Percentiles rank a stretch among this genome's conserved stretches.
phyloP scores from a whole-genome alignment of 2,113 vertebrate genomes.

The Labeo catla region DNA sequence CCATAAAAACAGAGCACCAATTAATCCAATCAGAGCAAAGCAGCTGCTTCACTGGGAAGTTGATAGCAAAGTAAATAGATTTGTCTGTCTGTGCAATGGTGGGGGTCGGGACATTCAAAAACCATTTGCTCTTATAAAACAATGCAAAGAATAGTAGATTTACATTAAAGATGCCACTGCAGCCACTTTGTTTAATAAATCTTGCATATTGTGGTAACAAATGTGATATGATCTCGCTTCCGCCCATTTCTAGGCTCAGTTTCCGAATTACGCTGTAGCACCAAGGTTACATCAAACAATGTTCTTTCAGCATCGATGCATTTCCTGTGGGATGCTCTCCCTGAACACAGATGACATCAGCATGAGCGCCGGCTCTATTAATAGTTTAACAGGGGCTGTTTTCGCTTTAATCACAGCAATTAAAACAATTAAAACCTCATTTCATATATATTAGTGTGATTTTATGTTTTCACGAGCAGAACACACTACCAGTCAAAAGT shows the following conservation, averaged over 20 bases:
- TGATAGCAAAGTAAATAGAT: slow-evolving; percentile 65
- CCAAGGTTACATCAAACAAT: slow-evolving; percentile 25
- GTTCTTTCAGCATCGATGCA: slow-evolving; percentile 22
- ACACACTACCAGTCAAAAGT: no score
- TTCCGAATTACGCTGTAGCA: slow-evolving; percentile 10
- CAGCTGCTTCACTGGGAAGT: slow-evolving; percentile 63
- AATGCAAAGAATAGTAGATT: background rate
- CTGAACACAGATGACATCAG: slow-evolving; percentile 43
- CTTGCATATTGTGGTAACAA: background rate
- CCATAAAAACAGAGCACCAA: slow-evolving; percentile 64
- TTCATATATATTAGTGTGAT: background rate
- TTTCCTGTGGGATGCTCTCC: slow-evolving; percentile 32
- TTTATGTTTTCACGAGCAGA: background rate
- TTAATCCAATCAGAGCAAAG: slow-evolving; percentile 68
- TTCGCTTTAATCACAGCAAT: slow-evolving; percentile 25
- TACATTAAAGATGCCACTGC: background rate
- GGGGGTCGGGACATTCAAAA: slow-evolving; percentile 28
- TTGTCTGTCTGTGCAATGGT: slow-evolving; percentile 32
- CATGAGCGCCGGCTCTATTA: slow-evolving; percentile 41
- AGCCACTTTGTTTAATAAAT: background rate
- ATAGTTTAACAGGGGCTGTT: slow-evolving; percentile 32
- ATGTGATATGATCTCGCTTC: background rate
- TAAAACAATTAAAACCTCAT: background rate
- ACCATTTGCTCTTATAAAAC: slow-evolving; percentile 43
- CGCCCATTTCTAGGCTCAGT: background rate